Evolutionary conservation across 1,140 invertebrate species (phyloP).

Genomic region (Armadillidium nasatum): DNA sequence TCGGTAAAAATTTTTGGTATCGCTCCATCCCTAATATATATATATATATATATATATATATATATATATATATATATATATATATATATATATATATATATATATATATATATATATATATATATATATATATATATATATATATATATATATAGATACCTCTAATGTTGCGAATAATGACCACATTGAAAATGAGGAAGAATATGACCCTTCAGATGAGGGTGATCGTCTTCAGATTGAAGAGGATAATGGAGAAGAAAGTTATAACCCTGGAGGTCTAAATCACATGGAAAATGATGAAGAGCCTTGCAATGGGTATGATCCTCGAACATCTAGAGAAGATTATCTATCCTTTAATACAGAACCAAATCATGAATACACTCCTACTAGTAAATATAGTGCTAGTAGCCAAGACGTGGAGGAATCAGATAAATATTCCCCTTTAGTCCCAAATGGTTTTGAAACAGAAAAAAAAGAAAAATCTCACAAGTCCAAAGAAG

Average conservation of each 20-base stretch:
- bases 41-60: too few species aligned
- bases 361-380: neutral
- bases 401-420: neutral
- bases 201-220: slow-evolving; percentile 40
- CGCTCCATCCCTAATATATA: too few species aligned
- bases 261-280: neutral
- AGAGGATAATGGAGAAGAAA: slow-evolving; percentile 23
- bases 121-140: too few species aligned
- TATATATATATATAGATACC: too few species aligned
- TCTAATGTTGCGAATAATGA: slow-evolving; percentile 28
- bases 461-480: neutral
- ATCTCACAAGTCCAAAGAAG: neutral
- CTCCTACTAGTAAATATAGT: neutral
- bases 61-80: too few species aligned
- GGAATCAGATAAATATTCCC: neutral
- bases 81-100: too few species aligned
- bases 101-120: too few species aligned
- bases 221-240: slow-evolving; percentile 31
- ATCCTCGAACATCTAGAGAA: slow-evolving; percentile 30
- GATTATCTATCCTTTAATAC: slow-evolving; percentile 27
- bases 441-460: neutral
- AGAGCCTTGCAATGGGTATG: slow-evolving; percentile 29
- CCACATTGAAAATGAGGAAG: slow-evolving; percentile 35
- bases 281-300: slow-evolving; percentile 19
- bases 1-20: too few species aligned